Conservation (phyloP, 1,140 invertebrate species). For the Drosophila varians region DNA sequence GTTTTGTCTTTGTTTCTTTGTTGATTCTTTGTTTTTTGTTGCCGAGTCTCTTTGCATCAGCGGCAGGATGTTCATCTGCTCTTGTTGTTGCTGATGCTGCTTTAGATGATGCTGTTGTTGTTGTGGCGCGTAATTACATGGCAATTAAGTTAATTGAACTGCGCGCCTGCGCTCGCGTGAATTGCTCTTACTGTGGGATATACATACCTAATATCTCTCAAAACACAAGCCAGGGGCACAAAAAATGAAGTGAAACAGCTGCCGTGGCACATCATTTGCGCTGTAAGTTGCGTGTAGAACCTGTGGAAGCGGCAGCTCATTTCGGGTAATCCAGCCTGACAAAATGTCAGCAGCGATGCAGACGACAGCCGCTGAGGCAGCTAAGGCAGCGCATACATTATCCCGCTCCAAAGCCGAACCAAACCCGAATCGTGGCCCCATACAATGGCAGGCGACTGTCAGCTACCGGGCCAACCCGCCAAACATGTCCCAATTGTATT, state of each 20-base stretch:
- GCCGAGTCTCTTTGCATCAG: background rate
- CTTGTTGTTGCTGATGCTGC: constrained; percentile 40
- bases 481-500: constrained; percentile 46
- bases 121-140: constrained; percentile 77
- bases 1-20: constrained; percentile 37
- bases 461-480: background rate
- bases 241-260: background rate
- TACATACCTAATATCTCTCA: constrained; percentile 1
- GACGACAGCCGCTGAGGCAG: too few relatives aligned
- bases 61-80: constrained; percentile 52
- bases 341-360: constrained; percentile 42
- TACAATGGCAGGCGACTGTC: background rate
- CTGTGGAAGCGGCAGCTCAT: constrained; percentile 39
- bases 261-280: constrained; percentile 25
- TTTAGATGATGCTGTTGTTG: constrained; percentile 24
- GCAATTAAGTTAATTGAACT: constrained; percentile 83
- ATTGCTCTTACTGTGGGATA: constrained; percentile 32
- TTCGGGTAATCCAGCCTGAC: constrained; percentile 35
- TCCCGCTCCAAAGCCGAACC: too few relatives aligned
- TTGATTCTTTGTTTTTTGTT: background rate
- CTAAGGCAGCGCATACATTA: constrained; percentile 38
- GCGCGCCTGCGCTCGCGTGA: constrained; percentile 75
- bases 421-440: background rate
- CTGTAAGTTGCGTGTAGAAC: constrained; percentile 27
- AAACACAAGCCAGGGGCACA: constrained; percentile 2